Percentiles rank a stretch among this genome's conserved stretches.
Evolutionary conservation across 2,888 invertebrate species (phyloP).

Genomic region (Pachymerium ferrugineum): DNA sequence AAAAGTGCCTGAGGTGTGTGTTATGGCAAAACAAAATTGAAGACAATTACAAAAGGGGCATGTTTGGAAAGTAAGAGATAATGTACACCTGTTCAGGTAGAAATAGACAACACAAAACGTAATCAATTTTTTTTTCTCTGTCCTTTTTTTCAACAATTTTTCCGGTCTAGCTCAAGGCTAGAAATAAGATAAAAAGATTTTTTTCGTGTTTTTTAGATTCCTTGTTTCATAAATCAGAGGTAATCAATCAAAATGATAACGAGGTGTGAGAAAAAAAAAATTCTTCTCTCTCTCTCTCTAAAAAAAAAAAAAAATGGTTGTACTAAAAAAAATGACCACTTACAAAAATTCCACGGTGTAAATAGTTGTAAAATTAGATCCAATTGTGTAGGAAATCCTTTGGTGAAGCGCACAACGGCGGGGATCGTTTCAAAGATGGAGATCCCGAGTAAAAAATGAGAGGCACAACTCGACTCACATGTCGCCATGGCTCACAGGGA

Average conservation of each 20-base stretch:
- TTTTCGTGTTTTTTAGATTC: not conserved
- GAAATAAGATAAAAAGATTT: not conserved
- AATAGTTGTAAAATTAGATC: not conserved
- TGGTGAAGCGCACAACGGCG: not conserved
- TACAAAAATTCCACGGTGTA: not conserved
- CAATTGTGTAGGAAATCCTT: not conserved
- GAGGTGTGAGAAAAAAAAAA: not conserved
- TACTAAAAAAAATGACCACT: not conserved
- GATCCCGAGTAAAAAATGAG: not conserved
- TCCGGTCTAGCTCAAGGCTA: not conserved
- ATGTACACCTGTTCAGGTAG: not conserved
- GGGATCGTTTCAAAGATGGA: slow-evolving; percentile 12
- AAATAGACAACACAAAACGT: not conserved
- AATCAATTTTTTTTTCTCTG: not conserved
- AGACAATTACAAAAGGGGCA: not conserved
- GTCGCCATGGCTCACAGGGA: slow-evolving; percentile 14
- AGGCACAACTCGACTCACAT: not conserved
- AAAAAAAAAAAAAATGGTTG: not conserved
- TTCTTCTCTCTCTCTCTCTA: not conserved
- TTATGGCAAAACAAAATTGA: not conserved
- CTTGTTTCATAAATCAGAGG: not conserved
- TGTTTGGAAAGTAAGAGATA: not conserved
- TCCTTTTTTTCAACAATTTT: too few species aligned
- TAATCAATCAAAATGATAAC: slow-evolving; percentile 15
- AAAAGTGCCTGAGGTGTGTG: not conserved